These are phyloP conservation scores for Lacerta viridis DNA, from an alignment of 2,797 vertebrate species.

Conservation along the genomic window DNA sequence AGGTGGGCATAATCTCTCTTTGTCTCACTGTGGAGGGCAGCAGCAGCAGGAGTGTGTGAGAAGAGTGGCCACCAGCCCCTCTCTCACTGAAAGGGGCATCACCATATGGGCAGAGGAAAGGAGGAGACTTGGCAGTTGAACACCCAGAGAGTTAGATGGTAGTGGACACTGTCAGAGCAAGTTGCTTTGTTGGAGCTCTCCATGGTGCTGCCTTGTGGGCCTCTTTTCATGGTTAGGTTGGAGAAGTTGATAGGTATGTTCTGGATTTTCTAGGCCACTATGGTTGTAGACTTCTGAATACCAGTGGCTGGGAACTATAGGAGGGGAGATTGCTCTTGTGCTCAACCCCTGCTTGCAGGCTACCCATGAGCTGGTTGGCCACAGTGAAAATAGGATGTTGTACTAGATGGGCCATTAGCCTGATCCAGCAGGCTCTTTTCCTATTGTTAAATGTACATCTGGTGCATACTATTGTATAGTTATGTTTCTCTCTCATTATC, in stretches of 20 bases:
- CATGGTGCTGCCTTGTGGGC: not conserved
- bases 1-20: not conserved
- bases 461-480: not conserved
- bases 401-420: too few relatives aligned
- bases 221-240: not conserved
- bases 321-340: too few relatives aligned
- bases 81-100: not conserved
- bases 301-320: too few relatives aligned
- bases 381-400: too few relatives aligned
- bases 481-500: not conserved
- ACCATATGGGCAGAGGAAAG: conserved; percentile 1
- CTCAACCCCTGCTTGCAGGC: too few relatives aligned
- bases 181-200: not conserved
- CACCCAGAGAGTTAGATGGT: not conserved
- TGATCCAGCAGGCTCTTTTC: too few relatives aligned
- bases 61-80: not conserved
- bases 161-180: not conserved
- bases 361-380: too few relatives aligned
- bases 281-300: too few relatives aligned
- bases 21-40: not conserved
- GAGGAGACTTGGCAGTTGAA: not conserved
- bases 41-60: not conserved
- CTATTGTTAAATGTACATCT: not conserved
- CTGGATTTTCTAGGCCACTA: not conserved
- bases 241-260: not conserved